Evolutionary conservation across 23 tunicate genomes (phyloP).

Genomic region (Clavelina lepadiformis): DNA sequence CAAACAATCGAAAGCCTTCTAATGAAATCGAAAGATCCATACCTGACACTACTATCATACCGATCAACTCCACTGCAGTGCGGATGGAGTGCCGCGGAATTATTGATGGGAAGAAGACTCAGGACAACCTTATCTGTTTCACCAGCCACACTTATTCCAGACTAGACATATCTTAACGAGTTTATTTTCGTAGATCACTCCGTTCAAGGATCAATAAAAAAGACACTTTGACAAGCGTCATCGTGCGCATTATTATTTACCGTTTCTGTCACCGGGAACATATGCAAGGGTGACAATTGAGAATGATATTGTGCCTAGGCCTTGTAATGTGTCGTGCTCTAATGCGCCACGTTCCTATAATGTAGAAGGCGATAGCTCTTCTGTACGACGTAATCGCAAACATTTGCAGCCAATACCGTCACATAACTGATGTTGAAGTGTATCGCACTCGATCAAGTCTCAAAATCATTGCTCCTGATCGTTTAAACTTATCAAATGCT

Average conservation of each 20-base stretch:
- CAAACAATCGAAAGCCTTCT: conserved; percentile 9
- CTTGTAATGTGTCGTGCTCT: background rate
- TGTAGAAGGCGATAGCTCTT: background rate
- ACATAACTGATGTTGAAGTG: too few relatives aligned
- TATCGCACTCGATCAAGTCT: too few relatives aligned
- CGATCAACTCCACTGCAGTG: conserved; percentile 14
- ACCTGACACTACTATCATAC: conserved; percentile 11
- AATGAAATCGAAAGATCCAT: conserved; percentile 19
- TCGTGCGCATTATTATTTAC: background rate
- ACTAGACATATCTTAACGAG: background rate
- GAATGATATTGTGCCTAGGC: too few relatives aligned
- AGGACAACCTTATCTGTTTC: conserved; percentile 5
- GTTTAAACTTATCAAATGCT: too few relatives aligned
- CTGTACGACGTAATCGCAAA: conserved; percentile 10
- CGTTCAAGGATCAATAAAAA: background rate
- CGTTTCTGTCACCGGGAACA: conserved; percentile 2
- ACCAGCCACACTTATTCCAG: background rate
- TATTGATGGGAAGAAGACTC: conserved; percentile 27
- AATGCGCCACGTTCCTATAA: conserved; percentile 1
- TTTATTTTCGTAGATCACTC: background rate
- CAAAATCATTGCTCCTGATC: too few relatives aligned
- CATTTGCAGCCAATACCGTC: too few relatives aligned
- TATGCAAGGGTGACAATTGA: too few relatives aligned
- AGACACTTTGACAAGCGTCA: background rate
- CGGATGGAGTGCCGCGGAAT: conserved; percentile 18